Evolutionary conservation across 2,888 invertebrate species (phyloP), one percentile per base, ranked within the genome.

Genomic region (Silvanus unidentatus): DNA sequence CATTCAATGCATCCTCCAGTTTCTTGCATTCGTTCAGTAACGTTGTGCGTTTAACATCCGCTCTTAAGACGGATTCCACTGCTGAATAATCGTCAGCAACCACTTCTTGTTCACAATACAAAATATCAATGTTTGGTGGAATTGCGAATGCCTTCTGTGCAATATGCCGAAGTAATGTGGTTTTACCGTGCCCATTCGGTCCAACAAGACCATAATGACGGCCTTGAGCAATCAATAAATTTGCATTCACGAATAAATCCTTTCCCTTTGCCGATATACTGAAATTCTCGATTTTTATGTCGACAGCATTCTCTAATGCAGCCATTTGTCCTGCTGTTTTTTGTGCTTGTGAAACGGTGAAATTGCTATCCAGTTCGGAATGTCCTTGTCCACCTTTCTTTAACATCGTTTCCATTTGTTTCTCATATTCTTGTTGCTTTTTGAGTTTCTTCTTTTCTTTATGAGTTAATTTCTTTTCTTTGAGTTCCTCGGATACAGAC

Each of bases 141-240:
- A 99, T 92, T 40, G 88, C 86, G 63, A 99, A 88, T 5, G 89
- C 90, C 55, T 93, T 78, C 43, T 86, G 84, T 0, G 93, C 90
- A 55, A 99, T 83, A 68, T 99, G 99, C 45, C 95, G 81, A 43
- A 99, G 73, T 16, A 99, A 71, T 0, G 99, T 99, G 0, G 99
- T 99, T 76, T 99, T 99, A 10, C 99, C 99, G 75, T 99, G 96
- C 84, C 93, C 99, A 71, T 99, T 99, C 1, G 99, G 99, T 15
- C 99, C 99, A 1, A 99, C 98, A 3, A 99, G 76, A 62, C 99
- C 99, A 71, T 99, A 99, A 59, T 94, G 82, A 37, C 98, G 80
- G 0, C 96, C 94, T 62, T 88, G 82, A 0, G 97, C 95, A 57
- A 99, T 96, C 41, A 92, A 75, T 27, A 99, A 74, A 69, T 84